Conservation (phyloP, 2,797 vertebrate species). For the Myioborus miniatus region DNA sequence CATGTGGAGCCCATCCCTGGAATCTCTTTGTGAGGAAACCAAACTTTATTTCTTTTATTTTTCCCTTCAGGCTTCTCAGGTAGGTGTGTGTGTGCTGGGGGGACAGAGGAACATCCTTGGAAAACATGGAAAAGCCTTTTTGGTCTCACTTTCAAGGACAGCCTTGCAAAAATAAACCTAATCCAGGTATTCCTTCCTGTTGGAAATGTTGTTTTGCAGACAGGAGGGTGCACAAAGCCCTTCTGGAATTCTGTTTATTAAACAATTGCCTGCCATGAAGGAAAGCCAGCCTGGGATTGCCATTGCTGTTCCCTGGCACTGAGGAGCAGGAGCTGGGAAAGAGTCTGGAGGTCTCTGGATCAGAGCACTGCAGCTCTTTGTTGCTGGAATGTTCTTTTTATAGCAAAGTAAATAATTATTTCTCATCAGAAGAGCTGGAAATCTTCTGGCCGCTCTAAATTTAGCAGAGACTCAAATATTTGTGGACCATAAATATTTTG, state of each 20-base stretch:
- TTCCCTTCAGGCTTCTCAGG: background rate
- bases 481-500: background rate
- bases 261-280: background rate
- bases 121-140: accelerated
- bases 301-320: background rate
- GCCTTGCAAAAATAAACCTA: accelerated
- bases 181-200: accelerated
- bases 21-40: background rate
- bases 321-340: background rate
- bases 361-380: background rate
- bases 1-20: accelerated
- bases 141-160: background rate
- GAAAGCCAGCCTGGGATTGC: background rate
- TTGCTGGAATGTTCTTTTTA: conserved; percentile 60
- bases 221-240: background rate
- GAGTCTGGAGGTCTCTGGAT: background rate
- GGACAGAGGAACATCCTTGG: background rate
- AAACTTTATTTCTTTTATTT: background rate
- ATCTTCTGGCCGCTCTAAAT: conserved; percentile 63
- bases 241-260: background rate
- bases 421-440: conserved; percentile 59
- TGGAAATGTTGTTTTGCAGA: background rate
- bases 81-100: background rate
- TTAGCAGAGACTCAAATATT: conserved; percentile 49
- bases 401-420: conserved; percentile 57